Conservation (phyloP, 2,888 invertebrate genomes). For the Drosophila lutescens region DNA sequence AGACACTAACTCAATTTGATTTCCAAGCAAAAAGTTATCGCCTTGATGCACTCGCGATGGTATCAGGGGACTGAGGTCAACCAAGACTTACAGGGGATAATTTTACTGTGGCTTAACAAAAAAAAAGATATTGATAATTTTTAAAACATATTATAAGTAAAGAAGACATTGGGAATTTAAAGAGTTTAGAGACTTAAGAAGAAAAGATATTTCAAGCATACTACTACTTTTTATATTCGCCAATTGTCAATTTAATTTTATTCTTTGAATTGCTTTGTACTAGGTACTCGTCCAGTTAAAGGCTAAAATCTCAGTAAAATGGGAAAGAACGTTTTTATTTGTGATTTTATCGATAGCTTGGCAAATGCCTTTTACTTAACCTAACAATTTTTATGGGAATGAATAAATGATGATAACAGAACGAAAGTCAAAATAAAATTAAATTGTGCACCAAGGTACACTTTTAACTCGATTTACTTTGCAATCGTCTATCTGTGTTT, state of each 20-base stretch:
- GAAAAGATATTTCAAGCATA: too few species aligned
- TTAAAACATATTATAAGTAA: too few species aligned
- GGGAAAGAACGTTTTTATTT: not conserved
- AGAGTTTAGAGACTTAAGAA: too few species aligned
- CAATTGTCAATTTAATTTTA: not conserved
- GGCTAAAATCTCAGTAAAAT: not conserved
- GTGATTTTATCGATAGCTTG: not conserved
- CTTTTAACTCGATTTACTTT: not conserved
- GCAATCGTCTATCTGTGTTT: not conserved
- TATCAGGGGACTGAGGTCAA: conserved; percentile 2
- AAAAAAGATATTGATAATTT: too few species aligned
- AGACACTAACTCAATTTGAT: conserved; percentile 63
- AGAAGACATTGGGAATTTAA: too few species aligned
- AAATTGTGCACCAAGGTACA: not conserved
- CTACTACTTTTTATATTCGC: too few species aligned
- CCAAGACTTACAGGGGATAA: not conserved
- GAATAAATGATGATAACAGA: conserved; percentile 6
- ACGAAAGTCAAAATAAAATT: not conserved
- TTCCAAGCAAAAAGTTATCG: conserved; percentile 45
- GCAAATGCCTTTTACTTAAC: not conserved
- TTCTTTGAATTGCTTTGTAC: not conserved
- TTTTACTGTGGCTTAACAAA: not conserved
- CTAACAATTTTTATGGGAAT: not conserved
- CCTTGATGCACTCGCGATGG: conserved; percentile 17
- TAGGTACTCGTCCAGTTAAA: not conserved